Base-by-base conservation (phyloP, 1,140 invertebrate species). In the Zaprionus africanus region DNA sequence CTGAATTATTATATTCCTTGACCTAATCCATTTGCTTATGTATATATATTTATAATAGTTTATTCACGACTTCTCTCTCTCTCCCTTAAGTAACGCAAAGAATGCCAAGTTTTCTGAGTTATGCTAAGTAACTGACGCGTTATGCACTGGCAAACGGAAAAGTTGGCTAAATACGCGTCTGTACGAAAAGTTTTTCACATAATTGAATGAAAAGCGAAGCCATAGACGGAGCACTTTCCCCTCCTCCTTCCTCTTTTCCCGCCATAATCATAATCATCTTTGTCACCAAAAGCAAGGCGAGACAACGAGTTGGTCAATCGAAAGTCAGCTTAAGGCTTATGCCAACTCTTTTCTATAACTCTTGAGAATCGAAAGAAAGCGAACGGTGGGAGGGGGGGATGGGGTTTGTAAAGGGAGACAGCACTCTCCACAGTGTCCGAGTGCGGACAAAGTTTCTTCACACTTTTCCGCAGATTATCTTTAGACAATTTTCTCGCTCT, bases 271-370 rank as follows among this genome's bases (percentile, higher is more conserved):
- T 28, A 43, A 68, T 51, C 46, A 67, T 49, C 54, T 28, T 66
- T 17, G 41, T n/a, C 13, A 17, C 41, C 31, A 15, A 15, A 36
- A 66, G 4, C 51, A 19, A 19, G 36, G 57, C 34, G 24, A 31
- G 46, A 51, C 49, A 74, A 68, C 26, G 38, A 38, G 19, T 75
- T 77, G 73, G 78, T 58, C 76, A 79, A 64, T 83, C 76, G 62
- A 41, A 72, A 82, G 72, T 72, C 64, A 73, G 73, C 63, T 83
- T 83, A 77, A 65, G 74, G 43, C 60, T 76, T 62, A 17, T 26
- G 70, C 57, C 24, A 61, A 72, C 41, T 61, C 56, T 49, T 65
- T 63, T 43, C n/a, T 12, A 36, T 26, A 12, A 15, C 41, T 13
- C 56, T 60, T 15, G 24, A 53, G 15, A 41, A 6, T n/a, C 15